These are phyloP conservation scores for Didymodactylos carnosus DNA, from an alignment of 2,888 invertebrate genomes.

Conservation along the genomic window DNA sequence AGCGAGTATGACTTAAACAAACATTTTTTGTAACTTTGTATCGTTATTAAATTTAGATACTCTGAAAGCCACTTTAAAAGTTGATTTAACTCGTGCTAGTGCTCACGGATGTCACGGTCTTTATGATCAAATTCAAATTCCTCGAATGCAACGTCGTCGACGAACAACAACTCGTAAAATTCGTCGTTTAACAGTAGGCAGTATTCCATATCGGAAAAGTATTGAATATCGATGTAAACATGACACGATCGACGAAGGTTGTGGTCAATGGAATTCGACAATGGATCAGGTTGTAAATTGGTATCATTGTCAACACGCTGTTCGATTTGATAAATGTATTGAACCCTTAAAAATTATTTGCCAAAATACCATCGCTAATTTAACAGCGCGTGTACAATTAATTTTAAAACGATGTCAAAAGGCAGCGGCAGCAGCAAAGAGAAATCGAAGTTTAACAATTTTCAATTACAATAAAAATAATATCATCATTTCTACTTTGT, in stretches of 20 bases:
- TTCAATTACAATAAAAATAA: too few species aligned
- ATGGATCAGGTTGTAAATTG: neutral
- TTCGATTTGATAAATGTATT: neutral
- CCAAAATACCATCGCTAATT: too few species aligned
- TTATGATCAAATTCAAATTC: slow-evolving; percentile 6
- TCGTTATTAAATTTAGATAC: neutral
- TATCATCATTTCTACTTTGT: too few species aligned
- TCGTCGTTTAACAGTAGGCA: neutral
- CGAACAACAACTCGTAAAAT: neutral
- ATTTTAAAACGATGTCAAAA: too few species aligned
- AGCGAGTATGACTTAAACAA: slow-evolving; percentile 2
- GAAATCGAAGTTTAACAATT: too few species aligned
- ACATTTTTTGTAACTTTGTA: neutral
- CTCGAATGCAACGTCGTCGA: slow-evolving; percentile 7
- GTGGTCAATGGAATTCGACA: neutral
- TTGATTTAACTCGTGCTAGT: neutral
- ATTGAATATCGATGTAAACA: neutral
- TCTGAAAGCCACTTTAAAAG: neutral
- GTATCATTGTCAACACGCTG: neutral
- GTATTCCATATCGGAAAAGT: too few species aligned
- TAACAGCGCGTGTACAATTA: too few species aligned
- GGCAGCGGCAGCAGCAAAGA: too few species aligned
- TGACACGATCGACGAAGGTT: neutral
- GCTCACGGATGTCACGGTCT: slow-evolving; percentile 5
- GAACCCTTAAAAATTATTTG: neutral